These are phyloP conservation scores for Benthosema pterotum DNA, from an alignment of 2,797 vertebrate genomes.

Conservation along the genomic window DNA sequence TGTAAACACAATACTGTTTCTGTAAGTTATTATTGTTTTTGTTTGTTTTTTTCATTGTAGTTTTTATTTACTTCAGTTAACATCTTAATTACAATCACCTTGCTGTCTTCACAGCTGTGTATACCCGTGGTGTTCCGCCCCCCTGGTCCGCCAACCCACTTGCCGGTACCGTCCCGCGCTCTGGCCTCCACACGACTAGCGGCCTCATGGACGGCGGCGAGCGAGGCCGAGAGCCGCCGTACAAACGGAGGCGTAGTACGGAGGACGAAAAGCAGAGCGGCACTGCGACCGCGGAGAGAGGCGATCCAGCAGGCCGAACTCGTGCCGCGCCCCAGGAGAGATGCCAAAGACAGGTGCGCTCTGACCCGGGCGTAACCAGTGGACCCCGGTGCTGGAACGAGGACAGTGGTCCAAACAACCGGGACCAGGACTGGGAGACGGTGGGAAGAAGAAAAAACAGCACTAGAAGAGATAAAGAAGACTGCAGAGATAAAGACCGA, in stretches of 20 bases:
- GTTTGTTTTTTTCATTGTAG: no score
- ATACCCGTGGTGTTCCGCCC: no score
- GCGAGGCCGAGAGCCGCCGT: slow-evolving; percentile 74
- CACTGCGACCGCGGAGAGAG: background rate
- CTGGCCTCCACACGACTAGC: slow-evolving; percentile 18
- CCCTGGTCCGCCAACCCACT: background rate
- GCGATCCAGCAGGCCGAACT: background rate
- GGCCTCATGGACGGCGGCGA: slow-evolving; percentile 47
- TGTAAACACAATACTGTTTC: no score
- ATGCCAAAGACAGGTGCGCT: slow-evolving; percentile 13
- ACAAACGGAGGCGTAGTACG: slow-evolving; percentile 81
- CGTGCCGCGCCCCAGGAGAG: background rate
- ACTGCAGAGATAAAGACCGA: background rate
- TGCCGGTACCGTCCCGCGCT: background rate
- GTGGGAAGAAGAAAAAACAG: background rate
- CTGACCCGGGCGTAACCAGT: background rate
- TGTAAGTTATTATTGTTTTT: no score
- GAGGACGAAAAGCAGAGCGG: slow-evolving; percentile 46
- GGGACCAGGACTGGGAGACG: background rate
- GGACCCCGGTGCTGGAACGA: background rate
- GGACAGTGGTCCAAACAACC: background rate
- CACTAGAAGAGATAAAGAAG: background rate
- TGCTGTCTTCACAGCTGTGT: no score
- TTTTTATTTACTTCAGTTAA: no score
- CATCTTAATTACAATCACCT: no score